These are phyloP conservation scores for Drosophila lacteicornis DNA, from an alignment of 1,140 invertebrate species.

Conservation along the genomic window DNA sequence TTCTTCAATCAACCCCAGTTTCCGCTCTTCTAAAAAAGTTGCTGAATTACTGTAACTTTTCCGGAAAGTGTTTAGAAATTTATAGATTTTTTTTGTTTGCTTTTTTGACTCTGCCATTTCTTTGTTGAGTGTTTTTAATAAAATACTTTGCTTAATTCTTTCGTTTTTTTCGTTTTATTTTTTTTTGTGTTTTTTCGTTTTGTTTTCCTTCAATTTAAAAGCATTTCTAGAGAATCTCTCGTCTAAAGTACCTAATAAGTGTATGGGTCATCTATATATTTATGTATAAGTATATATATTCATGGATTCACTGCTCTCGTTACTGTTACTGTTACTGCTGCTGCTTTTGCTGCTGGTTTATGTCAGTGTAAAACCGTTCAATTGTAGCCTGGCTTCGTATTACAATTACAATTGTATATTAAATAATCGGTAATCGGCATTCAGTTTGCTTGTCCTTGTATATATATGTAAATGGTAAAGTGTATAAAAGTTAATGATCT, in stretches of 20 bases:
- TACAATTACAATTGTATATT: constrained; percentile 56
- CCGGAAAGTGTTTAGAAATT: constrained; percentile 65
- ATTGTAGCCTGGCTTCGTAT: constrained; percentile 70
- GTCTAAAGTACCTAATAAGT: constrained; percentile 74
- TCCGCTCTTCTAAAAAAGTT: constrained; percentile 53
- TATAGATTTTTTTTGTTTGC: constrained; percentile 36
- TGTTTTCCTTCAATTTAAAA: constrained; percentile 58
- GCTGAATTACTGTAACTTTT: constrained; percentile 52
- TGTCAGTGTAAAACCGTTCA: constrained; percentile 78
- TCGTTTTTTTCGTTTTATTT: constrained; percentile 32
- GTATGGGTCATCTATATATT: constrained; percentile 60
- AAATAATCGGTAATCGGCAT: constrained; percentile 43
- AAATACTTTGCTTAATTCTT: constrained; percentile 58
- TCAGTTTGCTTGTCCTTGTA: constrained; percentile 19
- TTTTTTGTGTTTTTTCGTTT: constrained; percentile 15
- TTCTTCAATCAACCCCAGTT: constrained; percentile 38
- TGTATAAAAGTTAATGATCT: constrained; percentile 83
- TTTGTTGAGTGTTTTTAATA: constrained; percentile 55
- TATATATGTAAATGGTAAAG: constrained; percentile 79
- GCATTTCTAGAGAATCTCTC: constrained; percentile 73
- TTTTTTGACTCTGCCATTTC: constrained; percentile 34
- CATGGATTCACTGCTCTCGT: constrained; percentile 26
- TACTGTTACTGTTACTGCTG: not conserved
- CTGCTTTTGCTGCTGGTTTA: constrained; percentile 35
- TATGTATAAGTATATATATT: constrained; percentile 59